Base-by-base conservation (phyloP, 2,797 vertebrate species). In the Mus caroli region DNA sequence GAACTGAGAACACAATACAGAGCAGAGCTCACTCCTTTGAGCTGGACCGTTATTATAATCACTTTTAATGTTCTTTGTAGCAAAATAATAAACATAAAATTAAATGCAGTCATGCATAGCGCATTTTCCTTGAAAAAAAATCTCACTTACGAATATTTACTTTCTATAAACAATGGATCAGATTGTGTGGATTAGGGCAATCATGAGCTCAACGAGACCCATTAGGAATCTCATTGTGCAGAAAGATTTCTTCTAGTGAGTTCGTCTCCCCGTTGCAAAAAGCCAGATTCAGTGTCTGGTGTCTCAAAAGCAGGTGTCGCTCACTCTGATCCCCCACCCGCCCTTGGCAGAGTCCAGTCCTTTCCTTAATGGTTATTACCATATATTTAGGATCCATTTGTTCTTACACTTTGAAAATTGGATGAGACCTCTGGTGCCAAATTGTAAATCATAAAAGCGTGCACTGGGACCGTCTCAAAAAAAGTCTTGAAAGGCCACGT, bases 241-340 rank as follows among this genome's bases (percentile, higher is more conserved):
- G 31, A 40, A 91, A 80, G 37, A 77, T 85, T 90, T 75, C 43
- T 93, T 94, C 88, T 91, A 40, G 50, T 75, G 20, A 95, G 37
- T 79, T 96, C 50, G 58, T 60, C n/a, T 31, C 22, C 1, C 1
- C 3, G 3, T 69, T 94, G 82, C 50, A 73, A 67, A 67, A 77
- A 84, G 84, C 43, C 28, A 56, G 58, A 78, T 28, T 28, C 26
- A 17, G 2, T 54, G 31, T 60, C 64, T 88, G 14, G 7, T 77
- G 71, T 92, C 34, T 26, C 24, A 58, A 40, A 92, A 67, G 58
- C 37, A 92, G 62, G 15, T 17, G 43, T 54, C n/a, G 22, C 82
- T 94, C 69, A 60, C 40, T 76, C 9, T 67, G 60, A 24, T n/a
- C 69, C 17, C 67, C 69, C 15, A 4, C 17, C 34, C 6, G 5